These are phyloP conservation scores for Craniophora ligustri DNA, from an alignment of 2,888 invertebrate genomes.

Conservation along the genomic window DNA sequence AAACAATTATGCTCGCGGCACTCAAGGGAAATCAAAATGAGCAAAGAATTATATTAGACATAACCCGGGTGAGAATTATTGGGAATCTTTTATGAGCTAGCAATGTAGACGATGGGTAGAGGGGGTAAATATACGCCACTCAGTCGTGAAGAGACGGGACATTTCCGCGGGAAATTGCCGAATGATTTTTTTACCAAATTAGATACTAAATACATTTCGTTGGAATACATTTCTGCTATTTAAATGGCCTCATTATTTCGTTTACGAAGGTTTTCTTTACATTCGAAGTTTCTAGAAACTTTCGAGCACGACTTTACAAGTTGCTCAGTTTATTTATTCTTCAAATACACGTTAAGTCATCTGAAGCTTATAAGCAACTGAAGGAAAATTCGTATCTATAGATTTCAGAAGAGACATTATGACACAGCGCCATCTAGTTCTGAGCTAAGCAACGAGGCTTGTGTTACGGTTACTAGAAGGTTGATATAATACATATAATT, in stretches of 20 bases:
- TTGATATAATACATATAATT: no score
- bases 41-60: conserved; percentile 18
- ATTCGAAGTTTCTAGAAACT: neutral
- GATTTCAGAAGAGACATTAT: no score
- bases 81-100: conserved; percentile 21
- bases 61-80: conserved; percentile 27
- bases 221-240: conserved; percentile 11
- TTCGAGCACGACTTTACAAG: no score
- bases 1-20: neutral
- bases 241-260: neutral
- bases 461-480: no score
- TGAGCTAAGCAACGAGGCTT: no score
- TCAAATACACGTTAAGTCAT: no score
- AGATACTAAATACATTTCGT: conserved; percentile 15
- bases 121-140: conserved; percentile 4
- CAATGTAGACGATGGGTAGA: conserved; percentile 19
- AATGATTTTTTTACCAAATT: conserved; percentile 42
- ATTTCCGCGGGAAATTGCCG: conserved; percentile 37
- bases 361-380: no score
- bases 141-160: conserved; percentile 34
- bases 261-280: neutral
- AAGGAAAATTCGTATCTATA: no score
- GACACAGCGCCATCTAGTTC: no score
- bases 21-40: conserved; percentile 5
- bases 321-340: no score